A percentile compares a stretch with the other conserved stretches of the same genome.
Evolutionary conservation across 2,113 vertebrate genomes (phyloP).

Genomic region (Acrocephalus kingi): DNA sequence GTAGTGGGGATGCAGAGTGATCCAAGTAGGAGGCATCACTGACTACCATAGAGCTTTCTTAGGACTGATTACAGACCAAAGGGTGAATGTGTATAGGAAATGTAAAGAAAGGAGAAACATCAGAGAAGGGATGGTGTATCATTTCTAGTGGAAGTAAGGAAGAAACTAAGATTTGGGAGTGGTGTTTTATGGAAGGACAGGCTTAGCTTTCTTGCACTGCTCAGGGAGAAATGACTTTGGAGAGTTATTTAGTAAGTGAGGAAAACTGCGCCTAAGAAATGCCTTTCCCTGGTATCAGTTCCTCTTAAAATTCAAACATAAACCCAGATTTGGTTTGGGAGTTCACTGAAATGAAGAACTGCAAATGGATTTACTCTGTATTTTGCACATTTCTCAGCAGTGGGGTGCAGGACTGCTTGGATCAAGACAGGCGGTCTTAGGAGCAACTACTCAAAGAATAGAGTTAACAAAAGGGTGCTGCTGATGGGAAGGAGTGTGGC

Average conservation of each 20-base stretch:
- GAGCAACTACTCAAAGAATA: background rate
- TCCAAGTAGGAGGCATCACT: background rate
- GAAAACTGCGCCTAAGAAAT: background rate
- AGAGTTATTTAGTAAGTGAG: background rate
- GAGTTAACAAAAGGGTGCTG: background rate
- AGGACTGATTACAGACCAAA: background rate
- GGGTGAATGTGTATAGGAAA: background rate
- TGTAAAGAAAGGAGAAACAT: background rate
- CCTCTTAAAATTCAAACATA: background rate
- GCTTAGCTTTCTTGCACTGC: background rate
- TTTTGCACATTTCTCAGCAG: background rate
- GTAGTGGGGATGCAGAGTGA: background rate
- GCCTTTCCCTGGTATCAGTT: background rate
- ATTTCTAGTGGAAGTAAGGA: background rate
- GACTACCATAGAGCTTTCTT: background rate
- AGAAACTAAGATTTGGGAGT: background rate
- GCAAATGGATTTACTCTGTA: background rate
- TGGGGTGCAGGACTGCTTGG: background rate
- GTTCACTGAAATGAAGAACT: background rate
- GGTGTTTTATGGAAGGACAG: background rate
- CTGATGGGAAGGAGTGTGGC: background rate
- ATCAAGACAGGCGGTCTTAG: background rate
- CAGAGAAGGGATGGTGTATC: background rate
- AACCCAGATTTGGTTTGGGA: background rate
- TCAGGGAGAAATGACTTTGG: background rate